These are phyloP conservation scores for Microctenopoma stevenorrisi DNA, from an alignment of 2,797 vertebrate genomes.

Conservation along the genomic window DNA sequence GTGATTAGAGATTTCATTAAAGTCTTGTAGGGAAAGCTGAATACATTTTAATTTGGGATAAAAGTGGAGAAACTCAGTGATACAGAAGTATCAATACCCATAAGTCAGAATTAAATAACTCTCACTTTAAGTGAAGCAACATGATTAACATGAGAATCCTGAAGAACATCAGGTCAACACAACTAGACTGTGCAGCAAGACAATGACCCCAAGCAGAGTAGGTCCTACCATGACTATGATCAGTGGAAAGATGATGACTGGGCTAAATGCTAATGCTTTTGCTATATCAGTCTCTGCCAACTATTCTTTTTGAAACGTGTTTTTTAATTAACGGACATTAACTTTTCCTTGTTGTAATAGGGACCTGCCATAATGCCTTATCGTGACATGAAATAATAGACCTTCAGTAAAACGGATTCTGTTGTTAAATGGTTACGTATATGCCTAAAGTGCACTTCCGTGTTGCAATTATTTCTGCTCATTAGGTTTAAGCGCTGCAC, in stretches of 20 bases:
- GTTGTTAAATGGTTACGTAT: conserved; percentile 16
- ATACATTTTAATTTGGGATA: conserved; percentile 13
- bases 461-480: conserved; percentile 5
- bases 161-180: too few relatives aligned
- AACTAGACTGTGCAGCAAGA: too few relatives aligned
- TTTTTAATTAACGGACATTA: too few relatives aligned
- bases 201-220: too few relatives aligned
- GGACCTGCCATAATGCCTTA: neutral
- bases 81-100: neutral
- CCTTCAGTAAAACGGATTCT: conserved; percentile 3
- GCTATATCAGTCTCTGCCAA: too few relatives aligned
- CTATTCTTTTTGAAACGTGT: too few relatives aligned
- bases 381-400: conserved; percentile 4
- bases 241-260: too few relatives aligned
- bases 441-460: conserved; percentile 1
- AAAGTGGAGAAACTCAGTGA: neutral
- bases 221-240: too few relatives aligned
- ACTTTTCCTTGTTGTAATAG: neutral
- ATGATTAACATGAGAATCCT: too few relatives aligned
- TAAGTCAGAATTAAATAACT: too few relatives aligned
- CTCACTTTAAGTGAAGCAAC: too few relatives aligned
- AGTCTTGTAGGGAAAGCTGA: neutral
- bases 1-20: conserved; percentile 9
- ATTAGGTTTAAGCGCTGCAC: neutral
- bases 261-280: too few relatives aligned